Percentiles rank a stretch among this genome's conserved stretches.
Evolutionary conservation across 2,113 vertebrate genomes (phyloP).

Genomic region (Sterrhoptilus dennistouni): DNA sequence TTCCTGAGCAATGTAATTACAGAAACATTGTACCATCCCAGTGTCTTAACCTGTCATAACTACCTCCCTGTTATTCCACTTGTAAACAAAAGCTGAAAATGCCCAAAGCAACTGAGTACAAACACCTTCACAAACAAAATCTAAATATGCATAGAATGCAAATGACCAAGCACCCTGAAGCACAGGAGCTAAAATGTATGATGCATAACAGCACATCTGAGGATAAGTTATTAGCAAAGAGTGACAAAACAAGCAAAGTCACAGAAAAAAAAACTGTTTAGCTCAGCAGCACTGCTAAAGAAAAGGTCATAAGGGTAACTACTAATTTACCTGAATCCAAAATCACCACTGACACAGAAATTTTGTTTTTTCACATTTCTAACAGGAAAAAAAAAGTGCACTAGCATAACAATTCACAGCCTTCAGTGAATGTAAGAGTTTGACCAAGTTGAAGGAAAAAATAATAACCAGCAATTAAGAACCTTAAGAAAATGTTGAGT

Average conservation of each 20-base stretch:
- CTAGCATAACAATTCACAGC: not conserved
- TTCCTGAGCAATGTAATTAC: not conserved
- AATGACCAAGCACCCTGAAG: slow-evolving; percentile 38
- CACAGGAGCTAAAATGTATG: not conserved
- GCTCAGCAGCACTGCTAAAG: not conserved
- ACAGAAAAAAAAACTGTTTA: not conserved
- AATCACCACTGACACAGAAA: not conserved
- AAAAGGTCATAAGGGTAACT: not conserved
- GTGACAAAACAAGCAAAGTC: not conserved
- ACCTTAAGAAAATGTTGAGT: accelerated
- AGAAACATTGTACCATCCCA: not conserved
- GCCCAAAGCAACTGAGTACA: slow-evolving; percentile 25
- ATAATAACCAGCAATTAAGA: not conserved
- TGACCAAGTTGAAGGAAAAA: not conserved
- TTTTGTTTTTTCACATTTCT: not conserved
- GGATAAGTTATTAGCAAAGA: not conserved
- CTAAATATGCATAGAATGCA: not conserved
- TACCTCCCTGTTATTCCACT: not conserved
- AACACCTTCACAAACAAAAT: not conserved
- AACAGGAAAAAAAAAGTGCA: not conserved
- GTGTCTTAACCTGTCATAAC: not conserved
- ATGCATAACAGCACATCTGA: not conserved
- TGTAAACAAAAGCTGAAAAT: not conserved
- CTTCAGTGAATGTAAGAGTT: not conserved
- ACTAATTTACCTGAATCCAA: not conserved